These are phyloP conservation scores for Montipora capitata DNA, from an alignment of 92 coral and sea anemone species.

Conservation along the genomic window DNA sequence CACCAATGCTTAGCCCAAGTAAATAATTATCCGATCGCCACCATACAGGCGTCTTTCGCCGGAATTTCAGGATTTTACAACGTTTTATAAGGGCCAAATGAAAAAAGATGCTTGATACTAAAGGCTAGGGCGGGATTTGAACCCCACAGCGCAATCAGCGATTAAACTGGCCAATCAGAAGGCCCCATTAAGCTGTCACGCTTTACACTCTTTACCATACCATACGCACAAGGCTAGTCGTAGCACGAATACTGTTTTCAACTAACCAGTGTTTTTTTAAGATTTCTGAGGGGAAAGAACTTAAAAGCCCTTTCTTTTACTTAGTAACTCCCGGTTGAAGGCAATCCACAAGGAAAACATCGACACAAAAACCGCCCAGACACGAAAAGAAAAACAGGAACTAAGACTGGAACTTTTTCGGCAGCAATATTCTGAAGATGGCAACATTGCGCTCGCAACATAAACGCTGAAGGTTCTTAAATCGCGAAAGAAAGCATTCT, in stretches of 20 bases:
- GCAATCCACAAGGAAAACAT: not conserved
- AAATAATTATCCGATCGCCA: not conserved
- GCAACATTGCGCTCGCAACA: constrained; percentile 8
- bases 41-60: constrained; percentile 9
- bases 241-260: too few species aligned
- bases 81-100: constrained; percentile 27
- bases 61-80: constrained; percentile 44
- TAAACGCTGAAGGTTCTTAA: not conserved
- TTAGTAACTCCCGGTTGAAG: not conserved
- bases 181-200: constrained; percentile 74
- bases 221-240: too few species aligned
- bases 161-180: constrained; percentile 53
- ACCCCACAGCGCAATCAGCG: constrained; percentile 55
- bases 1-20: constrained; percentile 12
- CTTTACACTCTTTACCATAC: constrained; percentile 67
- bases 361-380: not conserved
- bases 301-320: not conserved
- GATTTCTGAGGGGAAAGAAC: not conserved
- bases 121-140: constrained; percentile 68
- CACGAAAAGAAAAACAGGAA: not conserved
- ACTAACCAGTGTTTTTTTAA: not conserved
- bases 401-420: not conserved
- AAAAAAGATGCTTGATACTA: constrained; percentile 38
- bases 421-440: constrained; percentile 15
- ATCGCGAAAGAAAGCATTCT: not conserved